phyloP scores from a whole-genome alignment of 2,797 vertebrate species.

The Halcyon badia region DNA sequence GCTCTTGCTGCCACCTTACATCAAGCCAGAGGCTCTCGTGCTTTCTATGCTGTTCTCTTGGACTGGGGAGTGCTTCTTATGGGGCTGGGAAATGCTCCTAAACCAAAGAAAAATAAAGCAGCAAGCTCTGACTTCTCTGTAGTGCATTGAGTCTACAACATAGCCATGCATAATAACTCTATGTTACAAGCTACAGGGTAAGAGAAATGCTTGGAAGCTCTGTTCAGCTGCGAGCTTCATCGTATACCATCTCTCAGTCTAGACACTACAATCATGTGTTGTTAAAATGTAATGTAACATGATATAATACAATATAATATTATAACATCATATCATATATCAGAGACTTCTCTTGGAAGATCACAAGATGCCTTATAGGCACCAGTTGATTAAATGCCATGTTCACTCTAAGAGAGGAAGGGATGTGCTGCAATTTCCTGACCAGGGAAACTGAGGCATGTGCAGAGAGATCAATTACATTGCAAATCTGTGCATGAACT shows the following conservation, averaged over 20 bases:
- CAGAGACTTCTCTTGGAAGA: neutral
- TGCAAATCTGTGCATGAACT: accelerated
- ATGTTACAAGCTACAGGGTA: neutral
- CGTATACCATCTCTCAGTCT: accelerated
- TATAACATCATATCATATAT: neutral
- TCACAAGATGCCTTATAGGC: neutral
- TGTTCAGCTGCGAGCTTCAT: neutral
- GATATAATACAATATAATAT: neutral
- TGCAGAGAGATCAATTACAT: neutral
- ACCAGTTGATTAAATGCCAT: neutral
- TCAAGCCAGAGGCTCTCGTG: neutral
- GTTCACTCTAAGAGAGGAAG: neutral
- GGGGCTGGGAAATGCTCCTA: neutral
- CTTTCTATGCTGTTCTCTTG: neutral
- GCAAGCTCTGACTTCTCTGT: neutral
- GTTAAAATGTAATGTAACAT: neutral
- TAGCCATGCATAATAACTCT: accelerated
- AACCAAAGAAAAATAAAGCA: neutral
- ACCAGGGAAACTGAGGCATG: neutral
- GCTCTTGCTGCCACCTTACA: neutral
- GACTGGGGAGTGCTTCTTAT: neutral
- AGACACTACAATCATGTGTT: neutral
- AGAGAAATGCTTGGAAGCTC: neutral
- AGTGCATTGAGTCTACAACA: accelerated
- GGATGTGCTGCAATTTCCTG: neutral